A percentile compares a stretch with the other conserved stretches of the same genome.
Conservation (phyloP, 2,888 invertebrate genomes). For the Drosophila cognata region DNA sequence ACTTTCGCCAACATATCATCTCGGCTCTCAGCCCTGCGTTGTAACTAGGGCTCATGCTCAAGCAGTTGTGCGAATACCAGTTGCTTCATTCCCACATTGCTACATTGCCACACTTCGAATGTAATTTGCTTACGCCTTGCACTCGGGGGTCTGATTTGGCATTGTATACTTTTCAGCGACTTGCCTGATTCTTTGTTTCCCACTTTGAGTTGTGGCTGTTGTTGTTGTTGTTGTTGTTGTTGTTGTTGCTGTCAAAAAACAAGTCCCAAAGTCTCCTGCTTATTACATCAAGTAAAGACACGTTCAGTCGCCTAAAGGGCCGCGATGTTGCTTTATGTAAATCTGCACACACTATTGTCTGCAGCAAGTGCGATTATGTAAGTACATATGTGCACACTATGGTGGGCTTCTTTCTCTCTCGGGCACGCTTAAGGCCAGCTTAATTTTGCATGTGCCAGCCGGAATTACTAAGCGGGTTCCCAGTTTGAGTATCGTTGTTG, state of each 20-base stretch:
- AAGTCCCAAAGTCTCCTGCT: conserved; percentile 76
- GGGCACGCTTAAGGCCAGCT: conserved; percentile 66
- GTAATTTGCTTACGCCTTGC: conserved; percentile 59
- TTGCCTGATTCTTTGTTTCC: conserved; percentile 56
- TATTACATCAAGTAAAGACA: conserved; percentile 64
- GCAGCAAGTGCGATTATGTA: conserved; percentile 31
- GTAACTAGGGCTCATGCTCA: conserved; percentile 23
- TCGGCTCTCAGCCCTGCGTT: conserved; percentile 33
- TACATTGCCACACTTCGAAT: conserved; percentile 31
- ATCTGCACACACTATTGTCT: conserved; percentile 64
- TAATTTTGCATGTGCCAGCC: conserved; percentile 71
- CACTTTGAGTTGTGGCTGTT: conserved; percentile 39
- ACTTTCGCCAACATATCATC: conserved; percentile 49
- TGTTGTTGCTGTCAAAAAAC: conserved; percentile 32
- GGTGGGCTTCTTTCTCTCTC: conserved; percentile 40
- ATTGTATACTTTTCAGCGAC: conserved; percentile 61
- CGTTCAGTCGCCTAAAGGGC: conserved; percentile 41
- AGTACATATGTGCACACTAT: conserved; percentile 26
- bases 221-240: conserved; percentile 24
- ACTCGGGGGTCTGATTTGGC: conserved; percentile 71
- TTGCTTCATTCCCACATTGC: conserved; percentile 11
- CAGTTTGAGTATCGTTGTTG: conserved; percentile 27
- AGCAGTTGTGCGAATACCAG: conserved; percentile 22
- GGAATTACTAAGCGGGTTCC: conserved; percentile 50
- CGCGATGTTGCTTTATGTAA: conserved; percentile 48